Percentiles rank a stretch among this genome's conserved stretches.
Evolutionary conservation across 2,888 invertebrate genomes (phyloP).

Genomic region (Nudaria mundana): DNA sequence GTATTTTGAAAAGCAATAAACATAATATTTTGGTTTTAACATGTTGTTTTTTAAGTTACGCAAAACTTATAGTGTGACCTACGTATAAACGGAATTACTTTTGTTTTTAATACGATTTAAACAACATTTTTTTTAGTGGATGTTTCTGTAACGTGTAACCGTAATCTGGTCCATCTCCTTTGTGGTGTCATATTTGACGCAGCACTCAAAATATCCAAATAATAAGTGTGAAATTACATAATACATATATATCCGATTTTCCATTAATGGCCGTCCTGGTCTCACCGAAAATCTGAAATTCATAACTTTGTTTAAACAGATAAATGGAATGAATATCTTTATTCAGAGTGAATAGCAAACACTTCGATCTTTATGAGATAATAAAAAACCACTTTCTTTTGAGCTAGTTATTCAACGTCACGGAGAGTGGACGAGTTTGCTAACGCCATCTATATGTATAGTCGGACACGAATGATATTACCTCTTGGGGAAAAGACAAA

Average conservation of each 20-base stretch:
- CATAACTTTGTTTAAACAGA: constrained; percentile 53
- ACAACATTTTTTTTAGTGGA: too few species aligned
- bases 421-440: not conserved
- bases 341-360: constrained; percentile 42
- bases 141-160: too few species aligned
- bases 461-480: constrained; percentile 6
- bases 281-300: constrained; percentile 47
- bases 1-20: too few species aligned
- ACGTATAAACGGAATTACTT: too few species aligned
- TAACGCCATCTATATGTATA: constrained; percentile 23
- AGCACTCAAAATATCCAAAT: constrained; percentile 45
- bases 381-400: constrained; percentile 11
- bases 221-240: constrained; percentile 41
- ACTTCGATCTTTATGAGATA: constrained; percentile 20
- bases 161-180: too few species aligned
- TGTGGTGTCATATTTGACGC: too few species aligned
- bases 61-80: too few species aligned
- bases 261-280: constrained; percentile 44
- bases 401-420: not conserved
- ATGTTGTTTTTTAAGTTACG: too few species aligned
- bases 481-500: too few species aligned
- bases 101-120: too few species aligned
- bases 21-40: too few species aligned
- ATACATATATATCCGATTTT: constrained; percentile 52
- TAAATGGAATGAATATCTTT: constrained; percentile 57